Conservation (phyloP, 2,797 vertebrate genomes). For the Falco columbarius region DNA sequence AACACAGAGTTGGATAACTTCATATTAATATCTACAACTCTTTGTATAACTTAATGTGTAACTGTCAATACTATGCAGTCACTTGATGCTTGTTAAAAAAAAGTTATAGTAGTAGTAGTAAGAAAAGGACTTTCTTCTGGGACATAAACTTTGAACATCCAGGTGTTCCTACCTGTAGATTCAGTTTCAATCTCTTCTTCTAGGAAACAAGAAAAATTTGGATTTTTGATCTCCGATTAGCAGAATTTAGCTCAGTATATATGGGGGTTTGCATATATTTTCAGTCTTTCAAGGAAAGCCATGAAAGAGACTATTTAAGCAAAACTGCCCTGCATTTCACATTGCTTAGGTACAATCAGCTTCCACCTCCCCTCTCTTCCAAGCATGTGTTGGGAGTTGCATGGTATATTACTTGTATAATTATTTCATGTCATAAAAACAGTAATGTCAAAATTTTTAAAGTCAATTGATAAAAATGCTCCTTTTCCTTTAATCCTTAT, state of each 20-base stretch:
- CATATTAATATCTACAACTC: neutral
- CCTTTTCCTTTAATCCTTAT: neutral
- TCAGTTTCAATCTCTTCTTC: neutral
- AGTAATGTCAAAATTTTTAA: neutral
- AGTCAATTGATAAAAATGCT: neutral
- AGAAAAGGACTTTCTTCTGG: neutral
- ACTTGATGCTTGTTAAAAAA: neutral
- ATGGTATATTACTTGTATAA: neutral
- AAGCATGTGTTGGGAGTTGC: neutral
- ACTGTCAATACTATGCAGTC: neutral
- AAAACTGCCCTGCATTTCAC: neutral
- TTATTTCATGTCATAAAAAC: neutral
- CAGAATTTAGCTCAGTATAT: neutral
- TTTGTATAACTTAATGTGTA: neutral
- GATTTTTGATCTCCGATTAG: neutral
- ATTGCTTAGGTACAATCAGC: neutral
- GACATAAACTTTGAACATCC: neutral
- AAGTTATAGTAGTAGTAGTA: neutral
- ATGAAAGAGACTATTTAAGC: neutral
- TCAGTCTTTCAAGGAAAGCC: neutral
- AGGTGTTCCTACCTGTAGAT: neutral
- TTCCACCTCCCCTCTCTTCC: neutral
- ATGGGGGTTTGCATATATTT: fast-evolving
- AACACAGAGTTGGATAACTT: neutral
- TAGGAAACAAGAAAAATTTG: fast-evolving